phyloP scores from a whole-genome alignment of 2,113 vertebrate species.

The Dasyornis broadbenti region DNA sequence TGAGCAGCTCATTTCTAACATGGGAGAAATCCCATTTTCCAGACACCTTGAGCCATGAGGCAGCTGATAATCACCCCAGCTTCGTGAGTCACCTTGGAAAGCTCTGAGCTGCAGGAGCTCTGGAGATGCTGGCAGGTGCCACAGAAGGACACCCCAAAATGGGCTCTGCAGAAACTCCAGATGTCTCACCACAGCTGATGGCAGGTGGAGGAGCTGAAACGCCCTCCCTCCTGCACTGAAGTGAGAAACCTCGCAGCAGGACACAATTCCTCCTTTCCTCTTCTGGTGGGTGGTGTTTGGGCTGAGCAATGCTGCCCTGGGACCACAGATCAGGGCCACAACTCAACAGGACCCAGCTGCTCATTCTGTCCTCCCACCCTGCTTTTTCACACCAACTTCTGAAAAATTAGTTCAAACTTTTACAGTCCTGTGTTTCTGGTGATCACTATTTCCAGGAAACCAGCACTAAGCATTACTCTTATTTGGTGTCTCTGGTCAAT shows the following conservation, averaged over 20 bases:
- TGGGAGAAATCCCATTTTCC: not conserved
- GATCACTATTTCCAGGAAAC: not conserved
- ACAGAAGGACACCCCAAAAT: not conserved
- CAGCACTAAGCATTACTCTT: not conserved
- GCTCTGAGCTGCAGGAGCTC: not conserved
- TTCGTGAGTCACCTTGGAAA: not conserved
- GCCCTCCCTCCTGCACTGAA: too few species aligned
- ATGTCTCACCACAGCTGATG: fast-evolving
- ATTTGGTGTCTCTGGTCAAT: not conserved
- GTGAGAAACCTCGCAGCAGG: fast-evolving
- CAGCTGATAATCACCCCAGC: not conserved
- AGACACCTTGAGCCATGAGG: not conserved
- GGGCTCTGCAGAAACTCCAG: not conserved
- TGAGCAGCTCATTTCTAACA: not conserved
- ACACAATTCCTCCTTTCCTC: not conserved
- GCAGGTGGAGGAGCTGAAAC: not conserved
- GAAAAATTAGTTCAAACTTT: not conserved
- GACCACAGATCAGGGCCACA: not conserved
- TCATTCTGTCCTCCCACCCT: not conserved
- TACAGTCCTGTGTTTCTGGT: not conserved
- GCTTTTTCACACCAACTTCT: not conserved
- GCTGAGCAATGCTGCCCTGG: not conserved
- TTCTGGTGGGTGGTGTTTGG: not conserved
- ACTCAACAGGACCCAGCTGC: fast-evolving
- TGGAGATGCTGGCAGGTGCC: not conserved